Percentiles rank a stretch among this genome's conserved stretches.
Conservation (phyloP, 2,797 vertebrate species). For the Allobates femoralis region DNA sequence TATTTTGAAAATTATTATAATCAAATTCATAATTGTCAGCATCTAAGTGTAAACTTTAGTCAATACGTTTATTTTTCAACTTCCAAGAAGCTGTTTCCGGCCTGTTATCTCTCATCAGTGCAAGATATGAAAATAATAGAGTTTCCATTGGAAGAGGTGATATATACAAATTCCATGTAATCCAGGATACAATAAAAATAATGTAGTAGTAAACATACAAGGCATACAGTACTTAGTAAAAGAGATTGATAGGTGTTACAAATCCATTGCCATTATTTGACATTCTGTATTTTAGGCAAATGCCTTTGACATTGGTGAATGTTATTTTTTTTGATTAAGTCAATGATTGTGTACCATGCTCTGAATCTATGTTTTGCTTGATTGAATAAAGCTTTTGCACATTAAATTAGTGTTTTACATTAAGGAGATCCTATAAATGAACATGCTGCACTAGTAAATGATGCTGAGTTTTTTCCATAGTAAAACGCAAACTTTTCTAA, state of each 20-base stretch:
- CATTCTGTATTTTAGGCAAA: conserved; percentile 64
- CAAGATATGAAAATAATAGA: neutral
- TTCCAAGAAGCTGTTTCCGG: neutral
- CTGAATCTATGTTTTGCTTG: conserved; percentile 53
- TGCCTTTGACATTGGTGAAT: conserved; percentile 93
- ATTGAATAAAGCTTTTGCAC: conserved; percentile 52
- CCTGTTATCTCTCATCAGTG: neutral
- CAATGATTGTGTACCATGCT: conserved; percentile 69
- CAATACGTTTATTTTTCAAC: neutral
- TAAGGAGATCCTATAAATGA: conserved; percentile 37
- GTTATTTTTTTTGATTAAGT: conserved; percentile 82
- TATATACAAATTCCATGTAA: conserved; percentile 16
- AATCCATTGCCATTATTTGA: conserved; percentile 32
- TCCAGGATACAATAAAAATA: conserved; percentile 49
- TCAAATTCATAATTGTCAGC: too few relatives aligned
- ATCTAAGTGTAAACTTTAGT: too few relatives aligned
- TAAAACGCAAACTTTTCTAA: conserved; percentile 10
- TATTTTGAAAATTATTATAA: neutral
- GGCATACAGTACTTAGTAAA: conserved; percentile 1
- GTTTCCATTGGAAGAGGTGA: conserved; percentile 5
- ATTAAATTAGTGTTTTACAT: conserved; percentile 48
- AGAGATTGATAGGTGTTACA: conserved; percentile 2
- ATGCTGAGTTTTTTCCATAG: conserved; percentile 15
- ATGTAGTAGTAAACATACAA: conserved; percentile 2
- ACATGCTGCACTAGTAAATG: conserved; percentile 52